A percentile compares a stretch with the other conserved stretches of the same genome.
Conservation (phyloP, 1,140 invertebrate genomes). For the Drosophila subpulchrella region DNA sequence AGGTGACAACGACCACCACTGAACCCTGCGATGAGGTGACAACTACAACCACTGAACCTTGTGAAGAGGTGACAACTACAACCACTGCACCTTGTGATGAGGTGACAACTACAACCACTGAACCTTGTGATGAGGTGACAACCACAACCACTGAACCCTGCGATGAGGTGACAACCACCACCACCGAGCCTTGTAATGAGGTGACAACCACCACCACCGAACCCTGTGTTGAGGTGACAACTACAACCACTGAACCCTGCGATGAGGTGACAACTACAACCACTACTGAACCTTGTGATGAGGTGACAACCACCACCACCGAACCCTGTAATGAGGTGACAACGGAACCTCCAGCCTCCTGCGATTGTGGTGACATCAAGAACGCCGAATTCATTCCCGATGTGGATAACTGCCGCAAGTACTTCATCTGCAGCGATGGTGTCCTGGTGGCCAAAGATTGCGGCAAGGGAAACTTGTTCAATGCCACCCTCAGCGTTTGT, state of each 20-base stretch:
- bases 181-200: conserved; percentile 16
- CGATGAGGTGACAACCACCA: conserved; percentile 12
- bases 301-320: conserved; percentile 7
- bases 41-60: conserved; percentile 15
- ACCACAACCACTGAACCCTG: background rate
- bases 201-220: conserved; percentile 14
- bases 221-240: conserved; percentile 24
- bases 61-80: conserved; percentile 20
- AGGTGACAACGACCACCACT: conserved; percentile 6
- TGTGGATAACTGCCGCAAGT: conserved; percentile 44
- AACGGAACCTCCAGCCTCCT: conserved; percentile 17
- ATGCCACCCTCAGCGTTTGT: conserved; percentile 10
- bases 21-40: conserved; percentile 15
- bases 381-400: conserved; percentile 34
- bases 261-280: too few relatives aligned
- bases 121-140: too few relatives aligned
- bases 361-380: conserved; percentile 38
- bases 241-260: background rate
- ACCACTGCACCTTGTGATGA: too few relatives aligned
- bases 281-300: conserved; percentile 18
- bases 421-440: conserved; percentile 44
- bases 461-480: conserved; percentile 46
- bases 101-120: too few relatives aligned
- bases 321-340: conserved; percentile 32
- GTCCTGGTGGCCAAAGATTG: conserved; percentile 42